Percentiles rank a stretch among this genome's conserved stretches.
These are phyloP conservation scores for Atopsyche davidsoni DNA, from an alignment of 1,140 invertebrate species.

Conservation along the genomic window DNA sequence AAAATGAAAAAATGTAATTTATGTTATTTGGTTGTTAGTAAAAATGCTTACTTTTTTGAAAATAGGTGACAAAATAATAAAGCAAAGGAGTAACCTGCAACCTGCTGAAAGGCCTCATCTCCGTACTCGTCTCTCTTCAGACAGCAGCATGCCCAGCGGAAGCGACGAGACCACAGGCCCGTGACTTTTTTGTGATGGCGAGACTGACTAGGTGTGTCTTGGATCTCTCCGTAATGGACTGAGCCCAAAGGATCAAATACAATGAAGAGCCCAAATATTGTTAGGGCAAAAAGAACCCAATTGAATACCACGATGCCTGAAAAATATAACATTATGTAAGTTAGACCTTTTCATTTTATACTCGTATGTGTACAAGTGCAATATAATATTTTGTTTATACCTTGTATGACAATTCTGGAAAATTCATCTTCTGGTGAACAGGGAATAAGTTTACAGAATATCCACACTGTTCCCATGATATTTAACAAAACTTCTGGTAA, in stretches of 20 bases:
- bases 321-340: slow-evolving; percentile 32
- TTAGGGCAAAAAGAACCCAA: slow-evolving; percentile 70
- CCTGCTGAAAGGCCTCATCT: slow-evolving; percentile 76
- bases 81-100: slow-evolving; percentile 55
- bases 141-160: slow-evolving; percentile 76
- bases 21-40: no score
- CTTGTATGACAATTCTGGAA: slow-evolving; percentile 65
- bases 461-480: slow-evolving; percentile 74
- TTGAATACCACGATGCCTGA: slow-evolving; percentile 70
- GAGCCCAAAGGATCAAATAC: slow-evolving; percentile 78
- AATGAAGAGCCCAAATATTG: slow-evolving; percentile 67
- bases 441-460: slow-evolving; percentile 62
- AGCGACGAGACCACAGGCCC: slow-evolving; percentile 63
- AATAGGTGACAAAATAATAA: no score
- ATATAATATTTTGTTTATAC: slow-evolving; percentile 35
- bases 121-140: slow-evolving; percentile 70
- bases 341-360: background rate
- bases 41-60: no score
- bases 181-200: slow-evolving; percentile 56
- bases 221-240: slow-evolving; percentile 52
- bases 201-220: slow-evolving; percentile 53
- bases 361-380: background rate
- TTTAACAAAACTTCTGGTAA: slow-evolving; percentile 72
- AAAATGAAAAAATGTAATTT: no score
- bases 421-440: slow-evolving; percentile 62